A percentile compares a stretch with the other conserved stretches of the same genome.
Conservation (phyloP, 2,113 vertebrate genomes). For the Nicator chloris region DNA sequence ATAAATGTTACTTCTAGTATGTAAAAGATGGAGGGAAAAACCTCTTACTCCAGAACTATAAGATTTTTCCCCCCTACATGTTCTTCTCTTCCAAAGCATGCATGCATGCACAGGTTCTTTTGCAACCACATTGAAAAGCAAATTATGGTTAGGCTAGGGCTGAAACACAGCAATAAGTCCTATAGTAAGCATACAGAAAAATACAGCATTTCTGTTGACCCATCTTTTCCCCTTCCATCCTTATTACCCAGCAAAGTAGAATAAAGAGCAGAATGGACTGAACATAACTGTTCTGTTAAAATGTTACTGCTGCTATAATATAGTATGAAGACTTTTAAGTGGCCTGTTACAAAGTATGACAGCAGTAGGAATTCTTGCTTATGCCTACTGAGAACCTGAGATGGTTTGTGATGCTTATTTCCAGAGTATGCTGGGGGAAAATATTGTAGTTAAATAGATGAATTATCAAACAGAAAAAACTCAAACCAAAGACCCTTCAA, state of each 20-base stretch:
- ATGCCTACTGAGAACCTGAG: not conserved
- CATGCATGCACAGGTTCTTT: not conserved
- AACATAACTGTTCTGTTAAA: not conserved
- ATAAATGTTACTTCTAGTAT: not conserved
- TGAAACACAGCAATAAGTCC: not conserved
- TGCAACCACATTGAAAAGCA: not conserved
- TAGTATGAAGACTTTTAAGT: not conserved
- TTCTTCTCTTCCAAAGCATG: not conserved
- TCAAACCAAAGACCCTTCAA: not conserved
- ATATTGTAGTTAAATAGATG: not conserved
- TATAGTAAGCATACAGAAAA: not conserved
- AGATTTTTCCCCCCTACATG: accelerated
- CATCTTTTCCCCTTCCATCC: not conserved
- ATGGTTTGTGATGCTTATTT: not conserved
- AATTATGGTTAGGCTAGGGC: not conserved
- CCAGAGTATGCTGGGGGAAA: not conserved
- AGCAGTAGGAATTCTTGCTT: not conserved
- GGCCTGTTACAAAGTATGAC: not conserved
- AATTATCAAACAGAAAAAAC: not conserved
- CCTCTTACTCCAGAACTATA: not conserved
- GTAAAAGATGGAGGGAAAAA: not conserved
- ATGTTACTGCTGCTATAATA: not conserved
- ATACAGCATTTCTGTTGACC: not conserved
- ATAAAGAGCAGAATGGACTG: not conserved
- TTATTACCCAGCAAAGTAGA: not conserved